Evolutionary conservation across 1,140 invertebrate species (phyloP), one percentile per base, ranked within the genome.

Genomic region (Drosophila littoralis): DNA sequence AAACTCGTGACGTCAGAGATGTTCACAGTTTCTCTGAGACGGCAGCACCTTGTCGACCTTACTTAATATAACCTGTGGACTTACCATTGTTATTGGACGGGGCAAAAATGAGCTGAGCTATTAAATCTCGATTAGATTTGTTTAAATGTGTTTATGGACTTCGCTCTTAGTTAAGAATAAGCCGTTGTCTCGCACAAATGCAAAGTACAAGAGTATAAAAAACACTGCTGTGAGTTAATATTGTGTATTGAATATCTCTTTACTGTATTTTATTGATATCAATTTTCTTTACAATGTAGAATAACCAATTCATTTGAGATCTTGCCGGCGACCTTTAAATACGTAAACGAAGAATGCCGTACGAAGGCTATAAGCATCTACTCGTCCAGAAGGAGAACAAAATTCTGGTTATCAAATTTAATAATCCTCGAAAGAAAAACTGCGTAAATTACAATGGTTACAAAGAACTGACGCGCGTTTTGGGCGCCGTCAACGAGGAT

Each of bases 381-480:
- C 22, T 74, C 9, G 77, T 92, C n/a, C 67, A 90, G 52, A 76
- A 90, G 40, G 66, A 84, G 38, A 77, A 42, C 0, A 92, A 84
- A 59, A 55, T 92, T 7, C 52, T 92, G 0, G 93, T 93, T 54
- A 94, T 98, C 13, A 94, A 93, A 55, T 94, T 97, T 45, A 96
- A 97, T 91, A 94, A 95, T 75, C 97, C 97, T 7, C 81, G 90
- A 33, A 97, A 95, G 85, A 96, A 95, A 88, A 98, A 98, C 94
- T 96, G 97, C 7, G 92, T 98, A 2, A 95, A 94, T 65, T 45
- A 13, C 1, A 2, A 13, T 5, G 70, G 66, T 0, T 92, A 92
- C 60, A 9, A 54, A 42, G 90, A 90, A 59, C 58, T 91, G 28
- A 51, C 61, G 2, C 77, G 79, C 7, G 69, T 75, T 1, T 13